A percentile compares a stretch with the other conserved stretches of the same genome.
These are phyloP conservation scores for Elephantulus edwardii DNA, from an alignment of 2,113 vertebrate genomes.

Conservation along the genomic window DNA sequence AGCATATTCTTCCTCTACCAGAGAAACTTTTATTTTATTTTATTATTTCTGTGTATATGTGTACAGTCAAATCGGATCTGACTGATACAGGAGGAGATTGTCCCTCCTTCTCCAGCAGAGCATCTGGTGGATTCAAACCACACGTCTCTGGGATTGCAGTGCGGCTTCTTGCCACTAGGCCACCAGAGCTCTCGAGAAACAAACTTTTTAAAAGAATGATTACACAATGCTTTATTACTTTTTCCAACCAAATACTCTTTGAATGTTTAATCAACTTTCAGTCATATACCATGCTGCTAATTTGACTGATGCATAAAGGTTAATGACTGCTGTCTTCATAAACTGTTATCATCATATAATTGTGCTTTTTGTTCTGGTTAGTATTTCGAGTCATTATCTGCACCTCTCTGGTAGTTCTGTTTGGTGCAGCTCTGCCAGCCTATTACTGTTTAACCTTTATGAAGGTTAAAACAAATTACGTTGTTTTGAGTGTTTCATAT, in stretches of 20 bases:
- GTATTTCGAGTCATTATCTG: neutral
- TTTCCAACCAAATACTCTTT: neutral
- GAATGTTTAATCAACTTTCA: constrained; percentile 34
- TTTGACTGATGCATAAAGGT: constrained; percentile 5
- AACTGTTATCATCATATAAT: neutral
- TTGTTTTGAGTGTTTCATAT: constrained; percentile 24
- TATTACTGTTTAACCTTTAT: constrained; percentile 58
- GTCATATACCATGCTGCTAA: constrained; percentile 17
- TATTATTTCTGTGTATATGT: no score
- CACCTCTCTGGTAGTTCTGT: constrained; percentile 7
- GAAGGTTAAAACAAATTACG: constrained; percentile 43
- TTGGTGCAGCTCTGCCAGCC: constrained; percentile 8
- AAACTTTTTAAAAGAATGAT: constrained; percentile 23
- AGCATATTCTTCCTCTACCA: neutral
- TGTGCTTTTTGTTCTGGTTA: constrained; percentile 1
- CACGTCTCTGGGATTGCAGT: no score
- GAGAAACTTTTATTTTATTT: no score
- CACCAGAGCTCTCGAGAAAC: no score
- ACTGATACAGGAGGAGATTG: no score
- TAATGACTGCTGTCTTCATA: constrained; percentile 42
- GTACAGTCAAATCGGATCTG: no score
- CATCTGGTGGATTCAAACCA: no score
- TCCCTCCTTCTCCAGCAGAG: no score
- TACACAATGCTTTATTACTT: neutral
- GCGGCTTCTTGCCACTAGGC: no score